A percentile compares a stretch with the other conserved stretches of the same genome.
Conservation (phyloP, 2,113 vertebrate genomes). For the Fregata magnificens region DNA sequence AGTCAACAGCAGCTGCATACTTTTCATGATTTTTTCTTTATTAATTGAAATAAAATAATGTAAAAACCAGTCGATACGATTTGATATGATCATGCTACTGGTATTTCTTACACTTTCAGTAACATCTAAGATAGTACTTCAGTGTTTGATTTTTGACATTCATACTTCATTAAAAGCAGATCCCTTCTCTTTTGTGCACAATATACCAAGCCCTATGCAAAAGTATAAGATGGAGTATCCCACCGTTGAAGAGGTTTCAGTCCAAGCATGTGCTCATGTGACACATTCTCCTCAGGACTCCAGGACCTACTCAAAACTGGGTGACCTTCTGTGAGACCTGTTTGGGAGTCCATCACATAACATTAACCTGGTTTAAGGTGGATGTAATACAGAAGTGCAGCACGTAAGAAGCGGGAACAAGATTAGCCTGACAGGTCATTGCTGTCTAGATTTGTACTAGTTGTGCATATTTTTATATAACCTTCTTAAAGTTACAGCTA, state of each 20-base stretch:
- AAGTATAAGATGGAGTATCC: background rate
- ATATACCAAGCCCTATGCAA: background rate
- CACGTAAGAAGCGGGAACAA: background rate
- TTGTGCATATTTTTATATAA: background rate
- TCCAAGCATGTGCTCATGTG: background rate
- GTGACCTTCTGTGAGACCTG: background rate
- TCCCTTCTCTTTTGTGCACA: background rate
- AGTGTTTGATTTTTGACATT: background rate
- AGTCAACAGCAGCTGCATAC: background rate
- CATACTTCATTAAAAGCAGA: background rate
- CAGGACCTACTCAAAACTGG: background rate
- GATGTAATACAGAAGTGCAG: background rate
- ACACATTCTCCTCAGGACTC: background rate
- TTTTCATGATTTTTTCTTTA: background rate
- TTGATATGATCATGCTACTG: background rate
- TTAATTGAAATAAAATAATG: background rate
- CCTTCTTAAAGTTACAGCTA: background rate
- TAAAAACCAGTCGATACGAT: accelerated
- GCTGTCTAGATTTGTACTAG: background rate
- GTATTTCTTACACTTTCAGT: background rate
- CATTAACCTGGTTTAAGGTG: background rate
- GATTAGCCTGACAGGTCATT: background rate
- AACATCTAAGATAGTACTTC: background rate
- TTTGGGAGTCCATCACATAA: background rate
- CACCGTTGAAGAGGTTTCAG: background rate